These are phyloP conservation scores for Tragelaphus buxtoni DNA, from an alignment of 2,113 vertebrate genomes.

Conservation along the genomic window DNA sequence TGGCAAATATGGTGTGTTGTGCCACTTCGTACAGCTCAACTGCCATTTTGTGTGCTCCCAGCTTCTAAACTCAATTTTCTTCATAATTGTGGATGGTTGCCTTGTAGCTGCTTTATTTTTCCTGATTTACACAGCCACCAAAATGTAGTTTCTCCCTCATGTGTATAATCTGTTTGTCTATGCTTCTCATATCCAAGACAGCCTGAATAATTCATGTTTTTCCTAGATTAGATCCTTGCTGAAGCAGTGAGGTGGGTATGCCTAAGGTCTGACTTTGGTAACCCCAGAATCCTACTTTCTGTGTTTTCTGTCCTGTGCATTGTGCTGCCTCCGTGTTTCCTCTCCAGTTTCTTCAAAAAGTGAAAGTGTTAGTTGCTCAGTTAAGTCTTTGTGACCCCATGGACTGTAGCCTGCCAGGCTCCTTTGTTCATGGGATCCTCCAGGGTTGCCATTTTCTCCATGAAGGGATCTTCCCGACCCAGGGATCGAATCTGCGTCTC, in stretches of 20 bases:
- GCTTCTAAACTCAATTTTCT: slow-evolving; percentile 11
- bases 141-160: not conserved
- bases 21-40: not conserved
- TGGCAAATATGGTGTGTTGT: not conserved
- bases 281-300: not conserved
- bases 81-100: not conserved
- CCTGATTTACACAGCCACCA: not conserved
- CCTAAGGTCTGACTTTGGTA: not conserved
- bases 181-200: not conserved
- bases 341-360: not conserved
- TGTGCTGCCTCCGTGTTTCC: not conserved
- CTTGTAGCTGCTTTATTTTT: not conserved
- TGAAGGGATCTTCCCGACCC: not conserved
- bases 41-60: not conserved
- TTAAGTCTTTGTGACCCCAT: not conserved
- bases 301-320: not conserved
- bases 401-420: not conserved
- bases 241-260: not conserved
- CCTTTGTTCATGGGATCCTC: not conserved
- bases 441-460: not conserved
- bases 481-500: not conserved
- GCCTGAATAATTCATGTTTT: not conserved
- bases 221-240: not conserved
- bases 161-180: slow-evolving; percentile 2
- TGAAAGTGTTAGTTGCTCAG: not conserved